phyloP scores from a whole-genome alignment of 2,888 invertebrate species.

The Carcina quercana region DNA sequence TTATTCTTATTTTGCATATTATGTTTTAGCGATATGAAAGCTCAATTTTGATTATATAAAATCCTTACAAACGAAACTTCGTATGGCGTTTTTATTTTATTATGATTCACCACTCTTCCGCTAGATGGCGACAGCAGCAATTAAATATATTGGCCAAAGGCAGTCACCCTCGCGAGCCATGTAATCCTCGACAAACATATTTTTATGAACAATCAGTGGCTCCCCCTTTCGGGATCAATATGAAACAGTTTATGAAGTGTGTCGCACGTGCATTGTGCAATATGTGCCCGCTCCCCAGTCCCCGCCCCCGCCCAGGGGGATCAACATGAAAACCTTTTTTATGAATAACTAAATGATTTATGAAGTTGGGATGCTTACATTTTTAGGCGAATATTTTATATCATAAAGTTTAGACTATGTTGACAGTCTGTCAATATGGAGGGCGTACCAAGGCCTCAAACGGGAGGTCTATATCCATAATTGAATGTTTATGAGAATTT shows the following conservation, averaged over 20 bases:
- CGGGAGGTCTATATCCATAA: too few relatives aligned
- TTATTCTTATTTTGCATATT: too few relatives aligned
- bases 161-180: background rate
- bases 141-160: background rate
- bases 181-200: conserved; percentile 35
- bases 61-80: too few relatives aligned
- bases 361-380: conserved; percentile 41
- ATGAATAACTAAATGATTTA: conserved; percentile 72
- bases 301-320: conserved; percentile 25
- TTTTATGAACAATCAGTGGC: conserved; percentile 57
- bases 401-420: too few relatives aligned
- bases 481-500: too few relatives aligned
- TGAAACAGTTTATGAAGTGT: conserved; percentile 64
- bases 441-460: too few relatives aligned
- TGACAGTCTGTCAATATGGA: too few relatives aligned
- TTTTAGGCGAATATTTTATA: too few relatives aligned
- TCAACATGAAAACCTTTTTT: conserved; percentile 58
- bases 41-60: too few relatives aligned
- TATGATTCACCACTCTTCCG: background rate
- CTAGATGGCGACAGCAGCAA: background rate
- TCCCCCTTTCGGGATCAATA: conserved; percentile 54
- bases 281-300: conserved; percentile 43
- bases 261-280: conserved; percentile 67
- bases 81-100: background rate
- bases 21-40: too few relatives aligned